A percentile compares a stretch with the other conserved stretches of the same genome.
Conservation (phyloP, 2,888 invertebrate genomes). For the Maniola hyperantus region DNA sequence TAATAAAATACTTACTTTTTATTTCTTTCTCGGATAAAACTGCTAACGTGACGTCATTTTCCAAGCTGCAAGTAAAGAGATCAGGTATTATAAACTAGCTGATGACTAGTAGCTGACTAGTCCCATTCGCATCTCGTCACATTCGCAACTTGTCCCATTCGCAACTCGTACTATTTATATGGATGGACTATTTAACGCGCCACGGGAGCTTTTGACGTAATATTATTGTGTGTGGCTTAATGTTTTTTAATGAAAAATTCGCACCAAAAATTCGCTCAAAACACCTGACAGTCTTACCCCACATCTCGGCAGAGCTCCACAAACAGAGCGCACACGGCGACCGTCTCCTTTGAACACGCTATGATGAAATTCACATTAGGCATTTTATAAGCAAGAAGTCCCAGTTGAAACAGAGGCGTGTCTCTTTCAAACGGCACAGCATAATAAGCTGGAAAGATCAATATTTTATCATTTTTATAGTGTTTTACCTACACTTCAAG, state of each 20-base stretch:
- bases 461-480: too few species aligned
- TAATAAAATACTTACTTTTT: not conserved
- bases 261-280: too few species aligned
- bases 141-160: too few species aligned
- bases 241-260: too few species aligned
- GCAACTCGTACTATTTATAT: too few species aligned
- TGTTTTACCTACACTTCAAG: too few species aligned
- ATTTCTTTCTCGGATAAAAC: not conserved
- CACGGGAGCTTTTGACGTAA: too few species aligned
- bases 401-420: constrained; percentile 6
- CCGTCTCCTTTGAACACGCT: constrained; percentile 34
- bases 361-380: constrained; percentile 4
- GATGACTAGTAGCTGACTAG: too few species aligned
- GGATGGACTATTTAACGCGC: too few species aligned
- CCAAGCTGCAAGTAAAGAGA: constrained; percentile 6
- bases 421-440: not conserved
- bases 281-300: constrained; percentile 4
- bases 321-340: constrained; percentile 42
- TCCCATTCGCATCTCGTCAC: too few species aligned
- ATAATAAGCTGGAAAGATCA: not conserved
- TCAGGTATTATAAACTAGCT: too few species aligned
- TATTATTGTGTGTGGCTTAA: too few species aligned
- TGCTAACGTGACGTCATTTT: not conserved
- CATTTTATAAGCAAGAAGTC: not conserved
- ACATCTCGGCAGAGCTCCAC: constrained; percentile 32